Evolutionary conservation across 2,797 vertebrate genomes (phyloP), one percentile per base, ranked within the genome.

Genomic region (Pempheris klunzingeri): DNA sequence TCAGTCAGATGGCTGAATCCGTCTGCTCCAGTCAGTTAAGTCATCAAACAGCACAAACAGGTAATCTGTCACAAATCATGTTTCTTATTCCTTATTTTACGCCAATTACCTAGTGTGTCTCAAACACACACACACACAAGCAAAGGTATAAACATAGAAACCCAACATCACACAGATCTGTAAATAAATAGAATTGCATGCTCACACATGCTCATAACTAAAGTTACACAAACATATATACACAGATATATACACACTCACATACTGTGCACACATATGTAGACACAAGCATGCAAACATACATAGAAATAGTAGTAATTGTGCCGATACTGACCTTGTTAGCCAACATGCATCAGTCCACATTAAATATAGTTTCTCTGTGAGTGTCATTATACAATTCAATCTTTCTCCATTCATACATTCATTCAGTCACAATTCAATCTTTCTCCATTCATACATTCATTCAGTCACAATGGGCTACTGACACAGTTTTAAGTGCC

Each of bases 11-110:
- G 66, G 44, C 57, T 44, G 18, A 53, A 32, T 64, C 52, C 14
- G 22, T 74, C 71, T 69, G 72, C 60, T 77, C 47, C 57, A 54
- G 68, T 72, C 39, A 52, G 58, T 59, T 61, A 57, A 41, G 39
- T 44, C 65, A 71, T 78, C 62, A 61, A 80, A 53, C n/a, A 9
- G 47, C 22, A 32, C 30, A 34, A 66, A 77, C n/a, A 74, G 53
- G 20, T 47, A 46, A 70, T 68, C 47, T 14, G 43, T 39, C 53
- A 47, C 74, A 49, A 22, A 7, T n/a, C 50, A 30, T 28, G 26
- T 73, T 36, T 54, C n/a, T 20, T 18, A 26, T 75, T 74, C 50
- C n/a, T 47, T 39, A 54, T 87, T 86, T 84, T 73, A 74, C 69
- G 78, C 41, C 68, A 82, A 55, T 86, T 83, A 83, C 36, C 49